Evolutionary conservation across 2,888 invertebrate genomes (phyloP).

Genomic region (Tetramorium bicarinatum): DNA sequence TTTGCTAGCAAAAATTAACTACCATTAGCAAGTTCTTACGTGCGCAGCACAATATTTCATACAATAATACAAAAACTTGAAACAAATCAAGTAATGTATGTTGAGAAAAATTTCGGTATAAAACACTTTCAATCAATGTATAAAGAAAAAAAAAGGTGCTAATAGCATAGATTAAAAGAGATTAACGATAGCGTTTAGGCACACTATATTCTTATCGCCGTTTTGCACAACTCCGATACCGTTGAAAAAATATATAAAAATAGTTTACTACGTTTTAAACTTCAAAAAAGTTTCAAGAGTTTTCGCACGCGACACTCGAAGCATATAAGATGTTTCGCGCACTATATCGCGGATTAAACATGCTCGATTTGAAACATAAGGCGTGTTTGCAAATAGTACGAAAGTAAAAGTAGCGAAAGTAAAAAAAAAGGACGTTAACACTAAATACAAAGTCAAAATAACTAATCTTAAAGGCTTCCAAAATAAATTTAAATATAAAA

Average conservation of each 20-base stretch:
- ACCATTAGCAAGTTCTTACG: neutral
- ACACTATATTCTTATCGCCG: neutral
- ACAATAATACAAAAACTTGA: neutral
- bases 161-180: neutral
- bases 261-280: neutral
- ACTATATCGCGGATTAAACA: slow-evolving; percentile 34
- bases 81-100: neutral
- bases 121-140: neutral
- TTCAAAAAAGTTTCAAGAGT: slow-evolving; percentile 49
- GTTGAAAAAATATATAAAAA: neutral
- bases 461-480: neutral
- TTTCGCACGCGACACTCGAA: slow-evolving; percentile 56
- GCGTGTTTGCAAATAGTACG: neutral
- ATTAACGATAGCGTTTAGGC: neutral
- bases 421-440: slow-evolving; percentile 6
- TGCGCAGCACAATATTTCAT: neutral
- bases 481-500: neutral
- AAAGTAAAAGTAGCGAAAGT: neutral
- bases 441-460: neutral
- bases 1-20: neutral
- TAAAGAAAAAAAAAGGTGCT: neutral
- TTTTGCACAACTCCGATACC: slow-evolving; percentile 17
- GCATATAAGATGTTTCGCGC: slow-evolving; percentile 59
- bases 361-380: neutral
- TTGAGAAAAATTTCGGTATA: neutral